These are phyloP conservation scores for Drosophila falleni DNA, from an alignment of 2,888 invertebrate species.

Conservation along the genomic window DNA sequence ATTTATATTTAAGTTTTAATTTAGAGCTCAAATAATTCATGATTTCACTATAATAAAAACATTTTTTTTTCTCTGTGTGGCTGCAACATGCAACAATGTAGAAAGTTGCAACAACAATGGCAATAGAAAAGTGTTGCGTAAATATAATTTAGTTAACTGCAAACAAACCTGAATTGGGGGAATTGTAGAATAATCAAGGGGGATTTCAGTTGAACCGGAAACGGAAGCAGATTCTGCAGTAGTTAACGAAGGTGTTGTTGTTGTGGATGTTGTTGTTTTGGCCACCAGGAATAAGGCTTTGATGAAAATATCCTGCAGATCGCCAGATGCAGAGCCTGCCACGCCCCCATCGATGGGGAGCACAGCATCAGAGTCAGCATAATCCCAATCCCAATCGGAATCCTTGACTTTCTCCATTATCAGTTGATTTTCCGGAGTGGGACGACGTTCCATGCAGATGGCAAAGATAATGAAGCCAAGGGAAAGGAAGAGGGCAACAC, in stretches of 20 bases:
- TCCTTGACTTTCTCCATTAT: constrained; percentile 24
- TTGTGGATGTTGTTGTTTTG: constrained; percentile 49
- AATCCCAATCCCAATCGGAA: constrained; percentile 9
- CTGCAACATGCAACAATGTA: constrained; percentile 46
- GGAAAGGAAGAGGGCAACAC: constrained; percentile 59
- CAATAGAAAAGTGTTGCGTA: constrained; percentile 29
- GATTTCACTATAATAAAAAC: too few relatives aligned
- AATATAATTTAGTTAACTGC: constrained; percentile 13
- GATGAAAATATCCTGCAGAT: constrained; percentile 37
- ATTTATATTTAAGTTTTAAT: not conserved
- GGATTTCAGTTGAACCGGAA: constrained; percentile 47
- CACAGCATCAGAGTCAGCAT: constrained; percentile 7
- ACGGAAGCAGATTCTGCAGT: constrained; percentile 57
- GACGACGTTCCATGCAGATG: constrained; percentile 65
- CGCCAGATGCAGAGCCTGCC: constrained; percentile 17
- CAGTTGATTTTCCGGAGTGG: constrained; percentile 41
- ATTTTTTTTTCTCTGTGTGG: not conserved
- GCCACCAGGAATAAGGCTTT: constrained; percentile 61
- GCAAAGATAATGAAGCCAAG: constrained; percentile 75
- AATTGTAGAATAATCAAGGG: constrained; percentile 52
- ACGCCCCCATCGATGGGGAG: constrained; percentile 24
- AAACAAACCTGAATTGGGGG: constrained; percentile 58
- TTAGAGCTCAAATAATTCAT: not conserved
- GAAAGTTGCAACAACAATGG: constrained; percentile 56
- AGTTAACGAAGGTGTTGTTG: constrained; percentile 22